Evolutionary conservation across 2,113 vertebrate species (phyloP).

Genomic region (Hydrolagus affinis): DNA sequence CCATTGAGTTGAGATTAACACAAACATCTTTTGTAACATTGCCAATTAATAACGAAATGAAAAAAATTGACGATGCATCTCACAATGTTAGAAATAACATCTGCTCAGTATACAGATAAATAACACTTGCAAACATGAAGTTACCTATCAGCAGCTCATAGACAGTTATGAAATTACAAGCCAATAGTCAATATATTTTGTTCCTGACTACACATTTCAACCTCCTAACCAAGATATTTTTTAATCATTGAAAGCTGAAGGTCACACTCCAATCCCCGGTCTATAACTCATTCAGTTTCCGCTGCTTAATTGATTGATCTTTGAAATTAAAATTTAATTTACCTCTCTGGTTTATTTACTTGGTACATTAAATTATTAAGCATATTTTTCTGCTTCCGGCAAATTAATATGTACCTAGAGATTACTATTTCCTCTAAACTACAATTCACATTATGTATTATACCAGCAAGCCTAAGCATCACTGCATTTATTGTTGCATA

Average conservation of each 20-base stretch:
- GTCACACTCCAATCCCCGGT: not conserved
- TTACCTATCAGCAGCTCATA: not conserved
- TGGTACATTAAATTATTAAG: not conserved
- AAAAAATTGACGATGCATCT: not conserved
- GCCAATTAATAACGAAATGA: not conserved
- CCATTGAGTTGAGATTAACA: not conserved
- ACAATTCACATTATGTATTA: not conserved
- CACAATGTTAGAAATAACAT: not conserved
- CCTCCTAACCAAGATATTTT: not conserved
- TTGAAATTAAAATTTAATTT: conserved; percentile 5
- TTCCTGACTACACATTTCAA: not conserved
- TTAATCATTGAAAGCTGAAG: not conserved
- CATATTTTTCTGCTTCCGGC: not conserved
- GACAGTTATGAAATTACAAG: not conserved
- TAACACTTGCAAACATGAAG: not conserved
- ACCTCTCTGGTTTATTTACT: not conserved
- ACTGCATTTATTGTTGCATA: not conserved
- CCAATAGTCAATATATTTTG: not conserved
- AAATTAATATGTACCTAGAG: not conserved
- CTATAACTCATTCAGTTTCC: not conserved
- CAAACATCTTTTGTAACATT: not conserved
- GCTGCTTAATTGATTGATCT: not conserved
- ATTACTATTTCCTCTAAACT: not conserved
- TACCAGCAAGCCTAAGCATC: not conserved
- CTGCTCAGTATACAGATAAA: not conserved